Conservation (phyloP, 2,888 invertebrate genomes). For the Noctuana brunneofusca region DNA sequence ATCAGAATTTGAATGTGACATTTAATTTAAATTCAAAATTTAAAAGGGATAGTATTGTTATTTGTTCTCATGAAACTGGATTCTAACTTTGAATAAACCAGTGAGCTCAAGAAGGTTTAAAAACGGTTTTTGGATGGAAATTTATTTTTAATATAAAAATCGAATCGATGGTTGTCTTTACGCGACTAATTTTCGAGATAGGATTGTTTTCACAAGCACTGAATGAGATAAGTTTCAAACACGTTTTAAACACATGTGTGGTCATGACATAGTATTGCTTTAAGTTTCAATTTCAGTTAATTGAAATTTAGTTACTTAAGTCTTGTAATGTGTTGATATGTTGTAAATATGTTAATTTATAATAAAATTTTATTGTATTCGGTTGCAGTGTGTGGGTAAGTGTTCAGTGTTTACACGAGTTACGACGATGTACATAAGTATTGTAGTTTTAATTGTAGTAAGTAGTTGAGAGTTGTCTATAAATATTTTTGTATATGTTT, state of each 20-base stretch:
- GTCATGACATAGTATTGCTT: conserved; percentile 51
- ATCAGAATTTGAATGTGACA: conserved; percentile 86
- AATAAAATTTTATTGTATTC: conserved; percentile 66
- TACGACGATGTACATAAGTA: conserved; percentile 40
- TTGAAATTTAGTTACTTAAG: conserved; percentile 54
- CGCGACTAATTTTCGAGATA: background rate
- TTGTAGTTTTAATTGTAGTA: conserved; percentile 31
- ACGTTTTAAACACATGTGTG: conserved; percentile 17
- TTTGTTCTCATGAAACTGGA: background rate
- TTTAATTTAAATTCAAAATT: conserved; percentile 44
- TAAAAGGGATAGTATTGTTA: background rate
- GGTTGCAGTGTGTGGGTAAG: conserved; percentile 45
- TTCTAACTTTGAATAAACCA: background rate
- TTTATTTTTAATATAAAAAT: background rate
- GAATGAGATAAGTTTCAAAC: conserved; percentile 8
- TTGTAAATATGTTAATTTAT: conserved; percentile 74
- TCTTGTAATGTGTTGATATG: conserved; percentile 52
- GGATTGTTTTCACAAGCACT: conserved; percentile 11
- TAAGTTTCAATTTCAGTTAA: conserved; percentile 53
- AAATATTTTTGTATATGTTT: conserved; percentile 29
- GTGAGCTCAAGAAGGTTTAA: background rate
- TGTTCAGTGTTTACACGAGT: conserved; percentile 48
- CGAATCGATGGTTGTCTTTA: background rate
- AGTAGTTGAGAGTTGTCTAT: conserved; percentile 4
- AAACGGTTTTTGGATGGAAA: no score